Percentiles rank a stretch among this genome's conserved stretches.
Conservation (phyloP, 2,888 invertebrate species). For the Drosophila putrida region DNA sequence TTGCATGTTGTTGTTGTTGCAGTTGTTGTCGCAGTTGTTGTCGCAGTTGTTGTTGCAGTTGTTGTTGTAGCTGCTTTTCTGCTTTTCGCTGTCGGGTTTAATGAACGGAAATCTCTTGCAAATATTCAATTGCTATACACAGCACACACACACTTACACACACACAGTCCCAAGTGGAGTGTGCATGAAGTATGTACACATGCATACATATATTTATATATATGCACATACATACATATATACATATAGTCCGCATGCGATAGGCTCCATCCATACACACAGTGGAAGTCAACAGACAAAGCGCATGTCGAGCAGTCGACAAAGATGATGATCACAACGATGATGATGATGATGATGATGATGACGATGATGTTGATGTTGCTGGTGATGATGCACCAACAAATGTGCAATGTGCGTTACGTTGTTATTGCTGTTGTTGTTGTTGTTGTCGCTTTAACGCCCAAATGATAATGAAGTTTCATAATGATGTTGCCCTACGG, state of each 20-base stretch:
- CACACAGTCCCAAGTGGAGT: conserved; percentile 40
- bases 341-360: conserved; percentile 18
- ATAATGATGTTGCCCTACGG: conserved; percentile 70
- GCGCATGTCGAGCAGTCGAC: conserved; percentile 69
- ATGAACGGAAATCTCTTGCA: conserved; percentile 84
- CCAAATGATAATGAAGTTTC: conserved; percentile 60
- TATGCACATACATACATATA: conserved; percentile 15
- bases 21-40: conserved; percentile 17
- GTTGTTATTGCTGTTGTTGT: background rate
- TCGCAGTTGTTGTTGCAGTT: conserved; percentile 13
- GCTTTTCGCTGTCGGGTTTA: conserved; percentile 82
- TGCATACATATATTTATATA: conserved; percentile 4
- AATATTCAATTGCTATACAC: conserved; percentile 78
- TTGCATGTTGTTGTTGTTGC: conserved; percentile 11
- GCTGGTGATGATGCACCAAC: conserved; percentile 35
- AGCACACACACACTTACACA: conserved; percentile 49
- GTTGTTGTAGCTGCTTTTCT: conserved; percentile 49
- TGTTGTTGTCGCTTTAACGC: background rate
- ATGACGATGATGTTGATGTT: conserved; percentile 25
- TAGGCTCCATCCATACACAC: conserved; percentile 46
- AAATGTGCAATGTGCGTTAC: conserved; percentile 56
- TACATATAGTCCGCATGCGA: conserved; percentile 40
- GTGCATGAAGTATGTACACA: conserved; percentile 24
- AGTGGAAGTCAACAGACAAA: conserved; percentile 73
- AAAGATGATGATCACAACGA: conserved; percentile 29